Evolutionary conservation across 2,113 vertebrate genomes (phyloP), one percentile per base, ranked within the genome.

Genomic region (Epinephelus lanceolatus): DNA sequence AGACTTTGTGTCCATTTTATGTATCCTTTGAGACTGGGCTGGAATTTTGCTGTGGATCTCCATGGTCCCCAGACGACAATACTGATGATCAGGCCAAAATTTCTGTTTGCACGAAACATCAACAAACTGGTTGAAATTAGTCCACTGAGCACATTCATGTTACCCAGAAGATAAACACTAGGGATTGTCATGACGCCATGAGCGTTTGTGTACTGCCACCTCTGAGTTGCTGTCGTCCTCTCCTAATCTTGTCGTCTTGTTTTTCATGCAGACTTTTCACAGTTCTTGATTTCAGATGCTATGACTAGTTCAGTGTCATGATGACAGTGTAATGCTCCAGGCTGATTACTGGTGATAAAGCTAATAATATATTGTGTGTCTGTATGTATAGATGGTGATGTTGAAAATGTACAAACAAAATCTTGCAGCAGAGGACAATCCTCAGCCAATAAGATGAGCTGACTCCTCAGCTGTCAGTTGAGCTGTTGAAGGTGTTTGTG

Each of bases 201-300:
- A 73, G 6, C 3, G 61, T n/a, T 19, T 37, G 19, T 70, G 11
- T 15, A 30, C 14, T 15, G 0, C 18, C 27, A 37, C 27, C 23
- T 17, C 10, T 62, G 6, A 47, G 42, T 11, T 7, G 27, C 14
- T 45, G 65, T 80, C 66, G 66, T 76, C 74, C 56, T 66, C 37
- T n/a, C 33, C 61, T 37, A 27, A 27, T 60, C 57, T 30, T 6
- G 10, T 25, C 1, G 25, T 49, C 56, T 13, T 0, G 47, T 7
- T 15, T 27, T 56, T 67, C 78, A 81, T 69, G 51, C 77, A 75
- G 78, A 71, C n/a, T 23, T 17, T 45, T 90, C 78, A 56, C 69
- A 85, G 87, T 66, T 79, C 33, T 88, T 80, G 60, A 84, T 89
- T 78, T 80, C 25, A 83, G 83, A 90, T 71, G 76, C 53, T 74